Evolutionary conservation across 2,888 invertebrate genomes (phyloP), one percentile per base, ranked within the genome.

Genomic region (Odontocolon sp.): DNA sequence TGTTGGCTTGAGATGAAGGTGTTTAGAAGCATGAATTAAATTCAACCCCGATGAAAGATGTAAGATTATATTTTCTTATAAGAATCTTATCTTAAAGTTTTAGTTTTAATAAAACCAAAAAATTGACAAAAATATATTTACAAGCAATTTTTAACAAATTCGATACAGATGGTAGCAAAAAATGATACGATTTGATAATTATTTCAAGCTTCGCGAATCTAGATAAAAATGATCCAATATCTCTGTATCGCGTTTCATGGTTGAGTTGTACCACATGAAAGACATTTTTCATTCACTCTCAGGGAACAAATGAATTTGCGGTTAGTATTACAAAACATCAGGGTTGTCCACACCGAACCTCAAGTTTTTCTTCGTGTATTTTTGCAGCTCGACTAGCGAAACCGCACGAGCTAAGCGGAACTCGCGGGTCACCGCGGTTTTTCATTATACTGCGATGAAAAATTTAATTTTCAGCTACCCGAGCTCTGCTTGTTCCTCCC

Each of bases 381-480:
- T 38, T 40, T 38, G 40, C 21, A 18, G 14, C 26, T 14, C 18
- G 23, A 36, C 45, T 23, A 72, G 54, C 50, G 40, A 36, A 31
- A 66, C 66, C 59, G 50, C 72, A 52, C 66, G 50, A 67, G 54
- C 52, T 54, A 59, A 50, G 59, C 59, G 42, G n/a, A 26, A 59
- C 40, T 33, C 47, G 66, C 38, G 47, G 52, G 61, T 69, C 38
- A 31, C 33, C 59, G 66, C 33, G 42, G 45, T 63, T 74, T 74
- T 74, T 68, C 68, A 74, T 74, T 74, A 63, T 68, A 66, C 61
- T 18, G 45, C 74, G 68, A 68, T 36, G 74, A 47, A 69, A 57
- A 71, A 71, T 71, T 71, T 57, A 71, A 67, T 77, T 71, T 71
- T 71, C 54, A 33, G 18, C 50, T 33, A 5, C 31, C 33, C 31